phyloP scores from a whole-genome alignment of 2,113 vertebrate genomes.

The Burhinus oedicnemus region DNA sequence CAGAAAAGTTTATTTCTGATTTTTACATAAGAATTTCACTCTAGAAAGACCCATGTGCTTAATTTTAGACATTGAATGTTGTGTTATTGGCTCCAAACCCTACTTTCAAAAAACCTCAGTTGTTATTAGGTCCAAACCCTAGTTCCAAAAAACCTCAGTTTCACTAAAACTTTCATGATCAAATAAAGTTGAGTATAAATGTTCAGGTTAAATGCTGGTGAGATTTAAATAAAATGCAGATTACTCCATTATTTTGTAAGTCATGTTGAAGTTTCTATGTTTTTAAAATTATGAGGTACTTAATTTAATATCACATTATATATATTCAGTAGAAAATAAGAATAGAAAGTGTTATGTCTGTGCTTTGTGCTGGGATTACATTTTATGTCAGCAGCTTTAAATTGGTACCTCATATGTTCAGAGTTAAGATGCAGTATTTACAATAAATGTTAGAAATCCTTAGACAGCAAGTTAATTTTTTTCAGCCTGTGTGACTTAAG shows the following conservation, averaged over 20 bases:
- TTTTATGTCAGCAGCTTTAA: background rate
- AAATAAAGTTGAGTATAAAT: background rate
- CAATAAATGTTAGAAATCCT: background rate
- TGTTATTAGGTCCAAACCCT: background rate
- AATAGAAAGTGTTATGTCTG: background rate
- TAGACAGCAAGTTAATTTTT: background rate
- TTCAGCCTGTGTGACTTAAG: background rate
- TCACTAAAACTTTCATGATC: background rate
- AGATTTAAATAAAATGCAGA: fast-evolving
- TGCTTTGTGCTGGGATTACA: no score
- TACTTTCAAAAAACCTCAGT: background rate
- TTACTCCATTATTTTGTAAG: background rate
- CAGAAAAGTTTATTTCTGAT: background rate
- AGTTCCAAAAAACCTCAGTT: background rate
- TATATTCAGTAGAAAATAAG: background rate
- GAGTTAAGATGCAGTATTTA: background rate
- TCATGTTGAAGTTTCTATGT: background rate
- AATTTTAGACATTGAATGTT: background rate
- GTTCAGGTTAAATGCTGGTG: background rate
- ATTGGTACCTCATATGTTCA: background rate
- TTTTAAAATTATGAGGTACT: background rate
- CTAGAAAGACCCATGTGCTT: background rate
- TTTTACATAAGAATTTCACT: background rate
- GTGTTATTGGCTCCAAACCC: background rate
- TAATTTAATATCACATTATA: background rate